Evolutionary conservation across 2,113 vertebrate genomes (phyloP), one percentile per base, ranked within the genome.

Genomic region (Montifringilla adamsi): DNA sequence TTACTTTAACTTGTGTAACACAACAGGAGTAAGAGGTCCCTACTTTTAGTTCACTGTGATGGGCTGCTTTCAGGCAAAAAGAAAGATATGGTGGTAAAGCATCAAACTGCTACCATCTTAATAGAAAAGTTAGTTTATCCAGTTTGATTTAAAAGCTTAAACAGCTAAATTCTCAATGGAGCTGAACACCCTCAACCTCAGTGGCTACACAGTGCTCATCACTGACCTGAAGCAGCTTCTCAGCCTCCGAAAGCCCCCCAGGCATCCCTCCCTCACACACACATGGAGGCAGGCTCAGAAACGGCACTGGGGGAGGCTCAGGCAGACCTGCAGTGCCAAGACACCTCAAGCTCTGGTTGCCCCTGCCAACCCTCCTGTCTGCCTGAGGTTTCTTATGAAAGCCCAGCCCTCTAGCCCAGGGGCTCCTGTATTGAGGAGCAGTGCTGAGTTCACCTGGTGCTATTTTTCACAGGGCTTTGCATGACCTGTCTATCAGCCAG

Each of bases 261-360:
- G 35, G 8, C 2, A 66, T 46, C 37, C 43, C 28, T 53, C 60
- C 20, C 39, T n/a, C 39, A 15, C 55, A 16, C 33, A 19, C 37
- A 28, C 7, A 1, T 0, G 6, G 14, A 30, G 3, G 2, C 44
- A 41, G 0, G 0, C 47, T 83, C 58, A 76, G n/a, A 55, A 82
- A 58, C 26, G 16, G 58, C 14, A 4, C 15, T 7, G 33, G 31
- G 4, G 2, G 0, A 74, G 43, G 69, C 78, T 84, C 28, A 24
- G n/a, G 56, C 37, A 56, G 69, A 53, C 33, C 60, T 52, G 47
- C 27, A 49, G 13, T 0, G 0, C 21, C 27, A 49, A 62, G 83
- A 76, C 83, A 26, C 27, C 21, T 35, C 63, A 24, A 58, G 41
- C 21, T 83, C 63, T 63, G 23, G 28, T 12, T 80, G 70, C 46